Evolutionary conservation across 2,113 vertebrate species (phyloP), one percentile per base, ranked within the genome.

Genomic region (Sander lucioperca): DNA sequence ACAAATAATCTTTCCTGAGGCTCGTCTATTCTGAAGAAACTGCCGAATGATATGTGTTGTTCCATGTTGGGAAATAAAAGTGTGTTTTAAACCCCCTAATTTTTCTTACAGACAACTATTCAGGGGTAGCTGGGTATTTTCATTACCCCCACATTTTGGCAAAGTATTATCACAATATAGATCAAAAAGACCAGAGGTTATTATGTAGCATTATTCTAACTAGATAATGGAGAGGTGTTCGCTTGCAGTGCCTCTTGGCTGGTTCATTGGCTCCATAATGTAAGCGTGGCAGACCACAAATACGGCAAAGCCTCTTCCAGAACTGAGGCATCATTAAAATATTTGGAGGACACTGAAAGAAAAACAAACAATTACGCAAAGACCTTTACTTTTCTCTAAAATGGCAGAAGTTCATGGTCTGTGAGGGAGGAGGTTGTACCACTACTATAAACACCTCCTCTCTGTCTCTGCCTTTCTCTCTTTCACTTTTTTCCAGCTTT

Each of bases 281-380:
- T 79, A 36, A 87, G 50, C n/a, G 2, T 74, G 64, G 45, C n/a
- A 6, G 39, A 86, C 65, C 74, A 69, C 85, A 83, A 68, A 74
- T 63, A 76, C 30, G 23, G 58, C 14, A 8, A 59, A 64, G n/a
- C 13, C 30, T 65, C 47, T 25, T 73, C 48, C 77, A 87, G 70
- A 87, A 86, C 57, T 64, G 63, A 84, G 67, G 53, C n/a, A 61
- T 81, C 74, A 86, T 84, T 85, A 43, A 82, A 86, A 73, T 67
- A 65, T 87, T 80, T 62, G 76, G 54, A 89, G 62, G 27, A 68
- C 1, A 39, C 53, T 54, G 25, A 84, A 85, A 59, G 33, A 62
- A 79, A 70, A 90, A 79, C 68, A 81, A 83, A 77, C 62, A 74
- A 16, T 86, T 76, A 67, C 11, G 23, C 50, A 72, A 61, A 83